Percentiles rank a stretch among this genome's conserved stretches.
These are phyloP conservation scores for Neuroterus valhalla DNA, from an alignment of 1,140 invertebrate species.

Conservation along the genomic window DNA sequence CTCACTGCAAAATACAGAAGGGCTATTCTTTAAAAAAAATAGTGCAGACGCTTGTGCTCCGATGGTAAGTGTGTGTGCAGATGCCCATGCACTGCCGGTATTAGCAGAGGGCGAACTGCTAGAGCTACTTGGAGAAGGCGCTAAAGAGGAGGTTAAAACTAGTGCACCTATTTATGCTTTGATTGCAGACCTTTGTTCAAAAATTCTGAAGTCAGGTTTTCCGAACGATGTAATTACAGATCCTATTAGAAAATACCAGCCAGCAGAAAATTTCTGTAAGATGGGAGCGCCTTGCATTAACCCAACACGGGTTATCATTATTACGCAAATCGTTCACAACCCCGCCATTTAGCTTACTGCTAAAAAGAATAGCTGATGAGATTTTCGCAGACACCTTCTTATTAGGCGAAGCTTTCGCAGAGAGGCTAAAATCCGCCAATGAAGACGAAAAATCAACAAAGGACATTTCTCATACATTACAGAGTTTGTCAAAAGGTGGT, in stretches of 20 bases:
- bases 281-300: slow-evolving; percentile 9
- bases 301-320: slow-evolving; percentile 15
- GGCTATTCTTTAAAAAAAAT: neutral
- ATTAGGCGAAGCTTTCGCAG: slow-evolving; percentile 39
- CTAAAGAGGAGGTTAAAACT: neutral
- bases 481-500: neutral
- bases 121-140: neutral
- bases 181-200: neutral
- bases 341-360: too few species aligned
- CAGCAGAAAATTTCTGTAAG: neutral
- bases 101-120: too few species aligned
- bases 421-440: slow-evolving; percentile 40
- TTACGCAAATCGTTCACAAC: slow-evolving; percentile 8
- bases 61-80: too few species aligned
- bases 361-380: slow-evolving; percentile 36
- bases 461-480: slow-evolving; percentile 6
- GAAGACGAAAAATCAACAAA: slow-evolving; percentile 38
- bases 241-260: neutral
- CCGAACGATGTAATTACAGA: slow-evolving; percentile 8
- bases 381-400: slow-evolving; percentile 9
- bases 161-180: neutral
- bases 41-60: too few species aligned
- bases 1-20: neutral
- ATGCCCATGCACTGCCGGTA: too few species aligned
- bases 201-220: neutral